A percentile compares a stretch with the other conserved stretches of the same genome.
Evolutionary conservation across 2,888 invertebrate genomes (phyloP).

Genomic region (Stenolophus ochropezus): DNA sequence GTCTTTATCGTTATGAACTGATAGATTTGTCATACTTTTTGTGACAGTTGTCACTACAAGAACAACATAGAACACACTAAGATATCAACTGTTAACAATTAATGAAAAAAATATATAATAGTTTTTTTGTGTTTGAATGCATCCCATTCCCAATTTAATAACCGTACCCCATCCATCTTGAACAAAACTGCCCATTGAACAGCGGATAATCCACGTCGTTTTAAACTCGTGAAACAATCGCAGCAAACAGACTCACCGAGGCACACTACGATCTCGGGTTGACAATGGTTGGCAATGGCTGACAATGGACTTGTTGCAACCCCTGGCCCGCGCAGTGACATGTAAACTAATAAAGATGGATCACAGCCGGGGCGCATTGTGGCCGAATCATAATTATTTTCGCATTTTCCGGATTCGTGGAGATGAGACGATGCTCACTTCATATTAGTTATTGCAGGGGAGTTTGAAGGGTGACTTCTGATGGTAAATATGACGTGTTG

Average conservation of each 20-base stretch:
- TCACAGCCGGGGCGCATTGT: conserved; percentile 47
- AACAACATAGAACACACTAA: too few relatives aligned
- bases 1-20: too few relatives aligned
- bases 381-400: conserved; percentile 55
- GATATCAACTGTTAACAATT: too few relatives aligned
- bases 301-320: conserved; percentile 52
- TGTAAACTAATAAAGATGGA: conserved; percentile 60
- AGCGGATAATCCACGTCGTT: too few relatives aligned
- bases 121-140: too few relatives aligned
- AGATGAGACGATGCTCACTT: conserved; percentile 14
- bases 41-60: too few relatives aligned
- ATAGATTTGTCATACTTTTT: too few relatives aligned
- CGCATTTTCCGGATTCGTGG: conserved; percentile 56
- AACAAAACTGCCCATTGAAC: too few relatives aligned
- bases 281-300: not conserved
- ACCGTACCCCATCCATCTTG: too few relatives aligned
- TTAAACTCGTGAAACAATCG: not conserved
- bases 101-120: too few relatives aligned
- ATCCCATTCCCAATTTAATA: too few relatives aligned
- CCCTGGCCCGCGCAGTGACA: conserved; percentile 60
- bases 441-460: not conserved
- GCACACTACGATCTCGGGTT: not conserved
- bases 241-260: not conserved
- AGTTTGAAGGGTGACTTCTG: not conserved
- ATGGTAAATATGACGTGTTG: not conserved